A percentile compares a stretch with the other conserved stretches of the same genome.
Conservation (phyloP, 2,797 vertebrate species). For the Macrochelys suwanniensis region DNA sequence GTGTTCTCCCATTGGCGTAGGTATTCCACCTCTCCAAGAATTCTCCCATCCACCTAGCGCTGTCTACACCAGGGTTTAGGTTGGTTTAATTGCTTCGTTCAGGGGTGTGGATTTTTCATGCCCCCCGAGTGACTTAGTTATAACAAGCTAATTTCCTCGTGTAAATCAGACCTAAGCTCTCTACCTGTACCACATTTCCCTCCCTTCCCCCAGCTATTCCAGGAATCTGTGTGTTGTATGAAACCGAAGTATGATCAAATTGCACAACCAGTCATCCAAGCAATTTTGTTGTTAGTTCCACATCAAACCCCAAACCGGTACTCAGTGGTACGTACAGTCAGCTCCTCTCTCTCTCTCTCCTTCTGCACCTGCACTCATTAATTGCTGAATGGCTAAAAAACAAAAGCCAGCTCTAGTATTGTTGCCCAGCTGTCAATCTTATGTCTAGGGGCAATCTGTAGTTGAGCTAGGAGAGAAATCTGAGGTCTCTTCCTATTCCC, state of each 20-base stretch:
- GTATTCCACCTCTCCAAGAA: no score
- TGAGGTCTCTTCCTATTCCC: neutral
- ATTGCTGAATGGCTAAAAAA: no score
- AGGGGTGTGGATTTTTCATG: no score
- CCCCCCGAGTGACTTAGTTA: no score
- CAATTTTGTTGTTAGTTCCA: neutral
- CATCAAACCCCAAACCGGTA: neutral
- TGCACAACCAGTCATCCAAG: neutral
- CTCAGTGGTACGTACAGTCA: neutral
- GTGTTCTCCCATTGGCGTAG: no score
- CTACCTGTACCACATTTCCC: neutral
- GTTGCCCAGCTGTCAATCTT: neutral
- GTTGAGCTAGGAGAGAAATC: neutral
- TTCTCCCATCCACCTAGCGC: no score
- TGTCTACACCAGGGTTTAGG: no score
- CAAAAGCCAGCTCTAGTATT: no score
- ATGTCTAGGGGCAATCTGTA: neutral
- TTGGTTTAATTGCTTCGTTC: no score
- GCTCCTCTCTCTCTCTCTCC: no score
- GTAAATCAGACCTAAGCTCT: neutral
- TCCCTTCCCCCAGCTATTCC: neutral
- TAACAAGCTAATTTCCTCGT: no score
- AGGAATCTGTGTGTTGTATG: conserved; percentile 12
- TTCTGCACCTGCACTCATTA: no score
- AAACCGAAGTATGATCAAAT: neutral